Percentiles rank a stretch among this genome's conserved stretches.
phyloP scores from a whole-genome alignment of 2,888 invertebrate genomes.

The Parnassius glacialis region DNA sequence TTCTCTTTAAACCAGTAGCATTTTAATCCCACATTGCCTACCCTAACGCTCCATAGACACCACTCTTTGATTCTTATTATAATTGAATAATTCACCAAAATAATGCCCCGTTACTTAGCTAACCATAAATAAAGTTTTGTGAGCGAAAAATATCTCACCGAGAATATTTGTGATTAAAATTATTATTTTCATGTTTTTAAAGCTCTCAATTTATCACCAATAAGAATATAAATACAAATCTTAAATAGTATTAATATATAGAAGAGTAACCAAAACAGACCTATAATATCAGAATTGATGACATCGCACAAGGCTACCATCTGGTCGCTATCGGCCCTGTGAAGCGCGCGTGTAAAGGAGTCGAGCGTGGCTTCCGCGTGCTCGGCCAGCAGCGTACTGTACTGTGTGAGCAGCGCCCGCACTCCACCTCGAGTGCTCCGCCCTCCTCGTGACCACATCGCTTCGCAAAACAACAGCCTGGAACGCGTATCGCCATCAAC shows the following conservation, averaged over 20 bases:
- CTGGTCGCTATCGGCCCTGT: conserved; percentile 52
- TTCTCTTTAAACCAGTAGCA: too few relatives aligned
- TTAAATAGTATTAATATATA: too few relatives aligned
- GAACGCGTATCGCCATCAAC: neutral
- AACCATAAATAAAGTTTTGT: too few relatives aligned
- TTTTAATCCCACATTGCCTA: too few relatives aligned
- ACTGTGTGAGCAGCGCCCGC: conserved; percentile 59
- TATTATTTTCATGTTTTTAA: too few relatives aligned
- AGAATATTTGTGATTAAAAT: too few relatives aligned
- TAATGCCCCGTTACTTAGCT: too few relatives aligned
- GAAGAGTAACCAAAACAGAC: conserved; percentile 37
- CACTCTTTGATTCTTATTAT: too few relatives aligned
- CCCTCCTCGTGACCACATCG: conserved; percentile 71
- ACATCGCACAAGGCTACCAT: conserved; percentile 60
- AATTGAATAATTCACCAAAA: too few relatives aligned
- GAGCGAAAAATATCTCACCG: neutral
- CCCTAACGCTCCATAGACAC: too few relatives aligned
- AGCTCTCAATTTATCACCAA: too few relatives aligned
- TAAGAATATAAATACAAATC: too few relatives aligned
- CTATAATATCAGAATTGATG: conserved; percentile 67
- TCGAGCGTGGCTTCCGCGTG: conserved; percentile 61
- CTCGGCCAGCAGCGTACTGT: conserved; percentile 57
- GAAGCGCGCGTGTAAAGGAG: conserved; percentile 53
- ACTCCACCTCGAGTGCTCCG: conserved; percentile 65
- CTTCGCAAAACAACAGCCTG: conserved; percentile 71